Evolutionary conservation across 2,797 vertebrate species (phyloP), one percentile per base, ranked within the genome.

Genomic region (Lutjanus argentimaculatus): DNA sequence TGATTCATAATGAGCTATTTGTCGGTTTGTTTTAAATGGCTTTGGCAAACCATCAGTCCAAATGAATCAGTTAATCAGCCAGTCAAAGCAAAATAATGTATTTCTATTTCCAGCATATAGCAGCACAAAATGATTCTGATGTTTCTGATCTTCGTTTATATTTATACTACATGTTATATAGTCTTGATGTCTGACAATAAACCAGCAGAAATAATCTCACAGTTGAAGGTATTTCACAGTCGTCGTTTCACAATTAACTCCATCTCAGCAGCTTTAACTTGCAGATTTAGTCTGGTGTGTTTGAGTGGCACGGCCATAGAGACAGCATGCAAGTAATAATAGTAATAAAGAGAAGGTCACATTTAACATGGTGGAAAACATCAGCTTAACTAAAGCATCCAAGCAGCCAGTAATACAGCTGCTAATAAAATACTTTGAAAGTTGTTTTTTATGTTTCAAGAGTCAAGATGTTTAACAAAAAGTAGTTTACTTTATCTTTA

Each of bases 11-110:
- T 65, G 72, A 79, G 86, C 74, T 45, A 65, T 81, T 73, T 36
- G 79, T 76, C 17, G 59, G 49, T 74, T 73, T 74, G 63, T 75
- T 84, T 72, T 81, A 84, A 82, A 72, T 53, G 63, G 74, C 63
- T 78, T 78, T 76, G 72, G 72, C 74, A 75, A 74, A 84, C 21
- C 67, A 49, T 82, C 67, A 68, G 69, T 85, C 71, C 65, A 52
- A 68, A 77, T 64, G 61, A 72, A 77, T 86, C 78, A 42, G 45
- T 75, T 80, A 89, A 85, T 90, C 74, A 79, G 67, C 64, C 74
- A 53, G 30, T 81, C 72, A 59, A 57, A 82, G 68, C 49, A 55
- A 77, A 82, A 79, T 64, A 51, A 83, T 40, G 70, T 48, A 52
- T 72, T 72, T 74, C 56, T 42, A 65, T 48, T 77, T 70, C 40